Conservation (phyloP, 2,113 vertebrate genomes). For the Tragelaphus imberbis region DNA sequence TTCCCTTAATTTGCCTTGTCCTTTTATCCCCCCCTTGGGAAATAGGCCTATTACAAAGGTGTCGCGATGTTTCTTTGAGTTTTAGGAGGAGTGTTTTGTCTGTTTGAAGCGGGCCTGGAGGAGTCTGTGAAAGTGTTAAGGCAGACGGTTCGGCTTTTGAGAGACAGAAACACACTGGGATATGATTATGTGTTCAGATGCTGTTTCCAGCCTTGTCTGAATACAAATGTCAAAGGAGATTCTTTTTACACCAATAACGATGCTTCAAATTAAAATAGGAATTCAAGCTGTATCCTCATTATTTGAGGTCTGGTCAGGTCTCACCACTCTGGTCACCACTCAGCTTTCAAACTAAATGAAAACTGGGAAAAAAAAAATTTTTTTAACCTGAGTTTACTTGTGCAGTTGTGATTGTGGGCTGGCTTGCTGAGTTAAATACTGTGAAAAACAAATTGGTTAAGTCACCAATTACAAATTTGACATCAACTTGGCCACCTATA, state of each 20-base stretch:
- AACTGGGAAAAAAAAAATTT: not conserved
- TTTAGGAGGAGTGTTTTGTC: slow-evolving; percentile 58
- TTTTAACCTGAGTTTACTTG: not conserved
- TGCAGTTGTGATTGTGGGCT: not conserved
- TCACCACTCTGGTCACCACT: not conserved
- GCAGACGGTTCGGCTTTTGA: slow-evolving; percentile 46
- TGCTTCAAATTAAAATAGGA: not conserved
- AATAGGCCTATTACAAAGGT: slow-evolving; percentile 69
- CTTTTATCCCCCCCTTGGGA: slow-evolving; percentile 31
- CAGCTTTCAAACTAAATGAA: not conserved
- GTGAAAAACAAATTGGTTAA: not conserved
- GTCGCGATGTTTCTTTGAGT: slow-evolving; percentile 66
- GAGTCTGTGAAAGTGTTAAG: slow-evolving; percentile 39
- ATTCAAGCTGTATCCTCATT: not conserved
- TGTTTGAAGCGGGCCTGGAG: slow-evolving; percentile 66
- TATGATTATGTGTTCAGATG: slow-evolving; percentile 37
- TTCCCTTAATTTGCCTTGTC: slow-evolving; percentile 69
- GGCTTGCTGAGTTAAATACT: not conserved
- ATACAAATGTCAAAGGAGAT: slow-evolving; percentile 26
- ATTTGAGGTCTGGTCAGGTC: not conserved
- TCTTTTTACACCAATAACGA: not conserved
- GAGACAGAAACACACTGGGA: slow-evolving; percentile 32
- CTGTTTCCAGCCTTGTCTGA: not conserved
- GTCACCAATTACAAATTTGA: not conserved
- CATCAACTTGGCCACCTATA: not conserved